phyloP scores from a whole-genome alignment of 2,113 vertebrate species.

The Cettia cetti region DNA sequence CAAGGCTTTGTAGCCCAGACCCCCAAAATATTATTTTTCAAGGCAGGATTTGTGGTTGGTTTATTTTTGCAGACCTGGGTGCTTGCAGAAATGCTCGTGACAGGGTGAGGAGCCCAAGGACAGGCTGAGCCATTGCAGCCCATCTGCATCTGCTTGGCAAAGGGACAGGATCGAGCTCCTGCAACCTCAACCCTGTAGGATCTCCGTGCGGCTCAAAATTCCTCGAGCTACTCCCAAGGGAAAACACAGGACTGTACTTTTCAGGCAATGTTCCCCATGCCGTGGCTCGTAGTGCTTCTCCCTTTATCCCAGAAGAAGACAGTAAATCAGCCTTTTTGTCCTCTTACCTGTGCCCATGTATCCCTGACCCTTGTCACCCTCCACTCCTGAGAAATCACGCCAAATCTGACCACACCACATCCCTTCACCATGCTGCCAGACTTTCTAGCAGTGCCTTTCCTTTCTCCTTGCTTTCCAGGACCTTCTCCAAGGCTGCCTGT shows the following conservation, averaged over 20 bases:
- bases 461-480: not conserved
- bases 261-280: rapidly evolving
- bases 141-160: rapidly evolving
- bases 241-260: not conserved
- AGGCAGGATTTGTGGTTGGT: rapidly evolving
- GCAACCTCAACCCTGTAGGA: not conserved
- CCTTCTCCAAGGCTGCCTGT: not conserved
- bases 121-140: rapidly evolving
- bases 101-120: not conserved
- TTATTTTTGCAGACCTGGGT: not conserved
- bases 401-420: not conserved
- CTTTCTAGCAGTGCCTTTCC: not conserved
- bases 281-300: rapidly evolving
- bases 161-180: not conserved
- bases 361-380: not conserved
- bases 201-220: not conserved
- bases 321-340: not conserved
- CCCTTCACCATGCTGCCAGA: rapidly evolving
- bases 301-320: rapidly evolving
- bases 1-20: not conserved
- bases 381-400: not conserved
- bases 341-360: not conserved
- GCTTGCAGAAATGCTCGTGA: not conserved
- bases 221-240: not conserved
- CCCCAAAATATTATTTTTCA: not conserved